Conservation (phyloP, 2,113 vertebrate species). For the Ctenodactylus gundi region DNA sequence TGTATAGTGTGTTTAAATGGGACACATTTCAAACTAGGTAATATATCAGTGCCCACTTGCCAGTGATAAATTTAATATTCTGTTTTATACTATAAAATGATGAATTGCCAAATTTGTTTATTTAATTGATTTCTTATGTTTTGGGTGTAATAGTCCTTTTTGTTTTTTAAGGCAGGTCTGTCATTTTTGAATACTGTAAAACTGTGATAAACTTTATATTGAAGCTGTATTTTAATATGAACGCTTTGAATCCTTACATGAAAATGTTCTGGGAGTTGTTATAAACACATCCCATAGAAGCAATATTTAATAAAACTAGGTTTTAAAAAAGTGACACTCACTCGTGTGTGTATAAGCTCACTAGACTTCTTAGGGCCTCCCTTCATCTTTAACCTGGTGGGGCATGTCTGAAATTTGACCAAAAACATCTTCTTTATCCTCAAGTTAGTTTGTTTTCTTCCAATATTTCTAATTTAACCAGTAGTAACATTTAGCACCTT, state of each 20-base stretch:
- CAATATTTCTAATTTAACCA: slow-evolving; percentile 50
- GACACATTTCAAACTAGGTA: slow-evolving; percentile 85
- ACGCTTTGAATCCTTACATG: slow-evolving; percentile 90
- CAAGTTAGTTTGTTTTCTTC: slow-evolving; percentile 66
- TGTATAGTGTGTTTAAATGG: slow-evolving; percentile 96
- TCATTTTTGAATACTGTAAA: slow-evolving; percentile 96
- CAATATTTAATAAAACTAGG: slow-evolving; percentile 98
- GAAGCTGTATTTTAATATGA: slow-evolving; percentile 98
- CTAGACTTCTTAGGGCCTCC: slow-evolving; percentile 63
- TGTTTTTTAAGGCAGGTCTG: slow-evolving; percentile 90
- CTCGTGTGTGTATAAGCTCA: slow-evolving; percentile 74
- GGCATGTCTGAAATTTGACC: slow-evolving; percentile 67
- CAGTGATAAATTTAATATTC: slow-evolving; percentile 89
- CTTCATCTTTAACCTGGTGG: slow-evolving; percentile 68
- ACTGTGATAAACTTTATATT: slow-evolving; percentile 98
- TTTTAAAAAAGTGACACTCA: slow-evolving; percentile 72
- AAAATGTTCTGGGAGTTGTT: slow-evolving; percentile 89
- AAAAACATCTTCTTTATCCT: slow-evolving; percentile 63
- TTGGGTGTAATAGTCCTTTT: slow-evolving; percentile 88
- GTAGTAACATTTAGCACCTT: slow-evolving; percentile 40
- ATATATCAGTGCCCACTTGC: slow-evolving; percentile 85
- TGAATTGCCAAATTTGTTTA: slow-evolving; percentile 92
- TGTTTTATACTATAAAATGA: slow-evolving; percentile 92
- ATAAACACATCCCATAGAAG: slow-evolving; percentile 90
- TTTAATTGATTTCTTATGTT: slow-evolving; percentile 90